Percentiles rank a stretch among this genome's conserved stretches.
Conservation (phyloP, 1,140 invertebrate species). For the Calephelis nemesis region DNA sequence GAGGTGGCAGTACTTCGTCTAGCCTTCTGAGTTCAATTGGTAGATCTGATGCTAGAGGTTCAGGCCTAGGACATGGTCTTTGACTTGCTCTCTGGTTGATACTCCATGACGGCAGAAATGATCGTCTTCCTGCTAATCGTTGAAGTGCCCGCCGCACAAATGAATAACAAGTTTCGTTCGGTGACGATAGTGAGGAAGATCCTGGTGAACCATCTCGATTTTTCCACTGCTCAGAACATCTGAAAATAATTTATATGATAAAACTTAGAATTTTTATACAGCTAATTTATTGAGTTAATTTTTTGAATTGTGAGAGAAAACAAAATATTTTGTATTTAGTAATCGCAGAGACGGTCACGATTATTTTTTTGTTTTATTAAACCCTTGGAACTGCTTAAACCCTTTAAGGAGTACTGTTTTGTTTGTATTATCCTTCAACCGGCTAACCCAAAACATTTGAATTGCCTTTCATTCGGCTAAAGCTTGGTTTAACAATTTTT, state of each 20-base stretch:
- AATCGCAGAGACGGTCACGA: no score
- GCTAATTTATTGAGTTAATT: conserved; percentile 15
- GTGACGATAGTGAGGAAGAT: conserved; percentile 91
- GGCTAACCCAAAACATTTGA: no score
- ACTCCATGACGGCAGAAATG: conserved; percentile 90
- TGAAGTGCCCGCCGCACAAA: conserved; percentile 94
- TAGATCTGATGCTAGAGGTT: conserved; percentile 80
- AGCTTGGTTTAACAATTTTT: no score
- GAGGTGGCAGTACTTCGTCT: conserved; percentile 83
- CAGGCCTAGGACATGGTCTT: conserved; percentile 77
- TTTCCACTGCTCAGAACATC: conserved; percentile 60
- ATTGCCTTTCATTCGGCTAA: no score
- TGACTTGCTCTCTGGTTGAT: conserved; percentile 79
- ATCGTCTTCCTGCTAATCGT: conserved; percentile 89
- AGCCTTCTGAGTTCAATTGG: conserved; percentile 93
- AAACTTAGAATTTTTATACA: not conserved
- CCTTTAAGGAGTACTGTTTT: no score
- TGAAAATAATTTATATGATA: conserved; percentile 33
- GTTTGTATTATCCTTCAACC: no score
- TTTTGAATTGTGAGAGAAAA: no score
- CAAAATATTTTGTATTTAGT: no score
- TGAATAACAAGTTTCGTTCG: conserved; percentile 96
- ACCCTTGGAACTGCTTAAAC: no score
- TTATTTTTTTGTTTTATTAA: no score
- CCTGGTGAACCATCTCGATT: conserved; percentile 84